A percentile compares a stretch with the other conserved stretches of the same genome.
Conservation (phyloP, 2,113 vertebrate genomes). For the Opisthocomus hoazin region DNA sequence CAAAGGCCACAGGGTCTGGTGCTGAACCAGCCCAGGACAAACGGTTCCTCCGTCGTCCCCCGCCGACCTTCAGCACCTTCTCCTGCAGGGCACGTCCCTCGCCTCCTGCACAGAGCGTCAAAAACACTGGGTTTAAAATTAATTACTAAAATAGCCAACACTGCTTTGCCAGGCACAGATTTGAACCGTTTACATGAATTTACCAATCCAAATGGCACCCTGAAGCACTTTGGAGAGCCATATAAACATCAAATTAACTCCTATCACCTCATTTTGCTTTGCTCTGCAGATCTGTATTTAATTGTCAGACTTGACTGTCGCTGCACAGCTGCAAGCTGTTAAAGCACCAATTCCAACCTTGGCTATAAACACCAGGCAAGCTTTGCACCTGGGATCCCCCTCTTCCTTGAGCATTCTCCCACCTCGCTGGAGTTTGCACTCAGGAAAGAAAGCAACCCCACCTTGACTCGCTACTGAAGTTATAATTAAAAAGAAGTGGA, state of each 20-base stretch:
- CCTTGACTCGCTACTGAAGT: too few species aligned
- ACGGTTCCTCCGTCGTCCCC: accelerated
- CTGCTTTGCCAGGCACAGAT: background rate
- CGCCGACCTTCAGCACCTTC: background rate
- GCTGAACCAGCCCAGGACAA: background rate
- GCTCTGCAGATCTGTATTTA: background rate
- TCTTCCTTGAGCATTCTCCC: background rate
- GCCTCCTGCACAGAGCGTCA: background rate
- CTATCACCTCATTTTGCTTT: background rate
- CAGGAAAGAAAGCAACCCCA: background rate
- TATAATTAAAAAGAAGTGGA: background rate
- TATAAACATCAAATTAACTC: background rate
- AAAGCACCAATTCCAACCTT: background rate
- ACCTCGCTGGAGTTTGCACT: background rate
- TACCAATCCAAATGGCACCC: background rate
- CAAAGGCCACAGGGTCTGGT: background rate
- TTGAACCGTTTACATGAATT: background rate
- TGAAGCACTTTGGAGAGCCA: background rate
- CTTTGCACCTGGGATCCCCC: background rate
- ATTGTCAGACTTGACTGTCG: background rate
- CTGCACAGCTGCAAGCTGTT: background rate
- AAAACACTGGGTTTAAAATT: background rate
- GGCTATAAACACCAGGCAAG: background rate
- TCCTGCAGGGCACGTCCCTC: background rate
- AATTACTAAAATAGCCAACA: background rate